Percentiles rank a stretch among this genome's conserved stretches.
These are phyloP conservation scores for Leucoma salicis DNA, from an alignment of 2,888 invertebrate genomes.

Conservation along the genomic window DNA sequence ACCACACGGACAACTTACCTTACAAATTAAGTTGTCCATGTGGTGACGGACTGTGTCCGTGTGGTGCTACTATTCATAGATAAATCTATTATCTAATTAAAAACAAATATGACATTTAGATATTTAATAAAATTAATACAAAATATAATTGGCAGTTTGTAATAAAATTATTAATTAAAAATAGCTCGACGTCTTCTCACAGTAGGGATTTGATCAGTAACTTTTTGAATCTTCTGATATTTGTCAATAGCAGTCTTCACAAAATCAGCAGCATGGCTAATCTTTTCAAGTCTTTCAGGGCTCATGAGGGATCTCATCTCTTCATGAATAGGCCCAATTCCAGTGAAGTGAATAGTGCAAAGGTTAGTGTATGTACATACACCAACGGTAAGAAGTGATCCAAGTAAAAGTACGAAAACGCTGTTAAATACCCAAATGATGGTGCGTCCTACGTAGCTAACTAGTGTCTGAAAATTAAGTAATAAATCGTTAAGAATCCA, in stretches of 20 bases:
- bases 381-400: constrained; percentile 64
- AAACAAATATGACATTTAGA: not conserved
- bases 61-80: too few species aligned
- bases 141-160: not conserved
- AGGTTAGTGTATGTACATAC: constrained; percentile 84
- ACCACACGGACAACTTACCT: too few species aligned
- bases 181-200: constrained; percentile 49
- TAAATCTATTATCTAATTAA: too few species aligned
- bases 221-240: constrained; percentile 75
- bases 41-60: too few species aligned
- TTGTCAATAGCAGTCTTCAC: constrained; percentile 84
- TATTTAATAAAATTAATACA: not conserved
- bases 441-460: constrained; percentile 57
- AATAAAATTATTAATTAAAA: constrained; percentile 19
- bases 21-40: too few species aligned
- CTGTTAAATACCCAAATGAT: constrained; percentile 65
- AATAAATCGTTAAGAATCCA: not conserved
- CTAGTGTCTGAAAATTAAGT: constrained; percentile 58
- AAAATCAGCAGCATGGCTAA: constrained; percentile 81
- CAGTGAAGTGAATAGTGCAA: constrained; percentile 83
- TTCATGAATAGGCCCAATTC: constrained; percentile 81
- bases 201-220: constrained; percentile 40
- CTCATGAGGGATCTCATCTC: constrained; percentile 82
- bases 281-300: constrained; percentile 82
- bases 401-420: constrained; percentile 75